Evolutionary conservation across 2,888 invertebrate species (phyloP).

Genomic region (Villa cingulata): DNA sequence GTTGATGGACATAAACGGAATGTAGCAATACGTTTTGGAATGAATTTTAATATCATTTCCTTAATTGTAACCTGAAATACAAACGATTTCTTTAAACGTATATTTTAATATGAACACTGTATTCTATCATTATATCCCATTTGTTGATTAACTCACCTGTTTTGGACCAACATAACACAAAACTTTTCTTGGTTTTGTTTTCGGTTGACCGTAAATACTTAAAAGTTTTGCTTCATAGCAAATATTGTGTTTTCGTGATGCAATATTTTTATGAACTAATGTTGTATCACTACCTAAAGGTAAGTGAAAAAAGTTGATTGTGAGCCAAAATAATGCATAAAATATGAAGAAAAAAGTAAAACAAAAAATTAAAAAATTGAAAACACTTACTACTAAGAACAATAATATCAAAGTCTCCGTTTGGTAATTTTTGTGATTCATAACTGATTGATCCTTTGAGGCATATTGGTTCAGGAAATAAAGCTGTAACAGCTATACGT

Average conservation of each 20-base stretch:
- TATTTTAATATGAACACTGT: background rate
- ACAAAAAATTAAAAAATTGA: background rate
- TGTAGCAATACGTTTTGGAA: conserved; percentile 80
- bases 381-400: conserved; percentile 64
- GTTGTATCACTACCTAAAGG: conserved; percentile 58
- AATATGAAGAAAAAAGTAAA: background rate
- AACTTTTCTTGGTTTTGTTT: conserved; percentile 69
- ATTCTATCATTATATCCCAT: background rate
- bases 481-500: conserved; percentile 60
- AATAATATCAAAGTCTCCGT: conserved; percentile 85
- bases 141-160: conserved; percentile 40
- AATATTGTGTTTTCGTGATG: conserved; percentile 70
- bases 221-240: conserved; percentile 74
- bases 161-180: conserved; percentile 83
- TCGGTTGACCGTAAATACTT: conserved; percentile 38
- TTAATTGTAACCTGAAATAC: conserved; percentile 59
- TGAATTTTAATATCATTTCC: conserved; percentile 84
- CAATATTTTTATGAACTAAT: conserved; percentile 74
- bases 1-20: conserved; percentile 89
- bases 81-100: conserved; percentile 12
- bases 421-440: conserved; percentile 59
- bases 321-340: background rate
- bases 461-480: conserved; percentile 67
- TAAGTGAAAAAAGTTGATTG: background rate
- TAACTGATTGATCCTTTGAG: conserved; percentile 69